phyloP scores from a whole-genome alignment of 2,797 vertebrate species.

The Uromys caudimaculatus region DNA sequence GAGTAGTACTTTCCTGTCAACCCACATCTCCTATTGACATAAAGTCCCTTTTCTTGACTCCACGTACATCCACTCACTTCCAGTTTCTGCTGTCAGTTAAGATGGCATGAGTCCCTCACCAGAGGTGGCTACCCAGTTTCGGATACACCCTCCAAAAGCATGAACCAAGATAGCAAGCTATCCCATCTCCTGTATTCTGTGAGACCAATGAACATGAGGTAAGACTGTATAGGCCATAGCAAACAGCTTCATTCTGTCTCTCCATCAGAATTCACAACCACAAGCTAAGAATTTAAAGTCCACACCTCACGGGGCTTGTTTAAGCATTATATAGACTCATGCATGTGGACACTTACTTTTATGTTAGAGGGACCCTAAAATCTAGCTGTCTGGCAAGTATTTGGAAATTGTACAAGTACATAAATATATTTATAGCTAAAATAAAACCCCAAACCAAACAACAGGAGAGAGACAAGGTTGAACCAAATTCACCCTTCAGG shows the following conservation, averaged over 20 bases:
- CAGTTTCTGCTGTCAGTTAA: neutral
- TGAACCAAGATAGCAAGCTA: neutral
- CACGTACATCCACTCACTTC: fast-evolving
- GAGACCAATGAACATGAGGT: neutral
- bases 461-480: neutral
- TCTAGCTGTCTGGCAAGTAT: neutral
- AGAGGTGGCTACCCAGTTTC: neutral
- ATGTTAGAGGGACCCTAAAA: neutral
- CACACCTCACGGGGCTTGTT: neutral
- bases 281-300: neutral
- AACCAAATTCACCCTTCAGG: neutral
- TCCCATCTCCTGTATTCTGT: neutral
- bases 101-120: neutral
- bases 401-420: neutral
- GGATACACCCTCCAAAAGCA: neutral
- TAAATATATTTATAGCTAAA: neutral
- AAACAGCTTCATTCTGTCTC: fast-evolving
- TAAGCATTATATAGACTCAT: neutral
- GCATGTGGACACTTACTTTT: neutral
- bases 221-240: neutral
- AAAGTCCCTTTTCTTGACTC: neutral
- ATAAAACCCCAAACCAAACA: neutral
- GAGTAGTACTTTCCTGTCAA: neutral
- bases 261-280: too few species aligned
- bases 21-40: fast-evolving